phyloP scores from a whole-genome alignment of 1,140 invertebrate species.

The Tetragonula clypearis region DNA sequence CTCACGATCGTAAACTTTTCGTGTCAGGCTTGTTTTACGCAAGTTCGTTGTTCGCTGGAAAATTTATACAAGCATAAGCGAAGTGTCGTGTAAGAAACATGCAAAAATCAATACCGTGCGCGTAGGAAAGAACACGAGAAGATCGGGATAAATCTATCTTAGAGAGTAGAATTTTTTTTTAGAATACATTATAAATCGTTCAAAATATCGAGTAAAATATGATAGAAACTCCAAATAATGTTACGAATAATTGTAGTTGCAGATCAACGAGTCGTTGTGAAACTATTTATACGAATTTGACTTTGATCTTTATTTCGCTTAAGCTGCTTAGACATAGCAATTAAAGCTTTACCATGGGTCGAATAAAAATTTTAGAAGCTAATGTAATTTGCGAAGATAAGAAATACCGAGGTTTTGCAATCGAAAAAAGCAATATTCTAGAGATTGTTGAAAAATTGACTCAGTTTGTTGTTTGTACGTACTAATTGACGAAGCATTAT shows the following conservation, averaged over 20 bases:
- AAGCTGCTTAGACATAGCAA: neutral
- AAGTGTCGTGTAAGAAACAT: neutral
- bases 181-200: neutral
- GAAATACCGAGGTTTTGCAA: neutral
- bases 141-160: neutral
- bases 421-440: neutral
- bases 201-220: neutral
- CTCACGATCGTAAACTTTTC: conserved; percentile 3
- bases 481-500: neutral
- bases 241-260: neutral
- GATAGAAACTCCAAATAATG: neutral
- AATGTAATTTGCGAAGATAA: neutral
- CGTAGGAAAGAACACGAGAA: neutral
- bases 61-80: neutral
- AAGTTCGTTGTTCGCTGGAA: neutral
- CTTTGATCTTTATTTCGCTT: neutral
- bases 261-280: too few relatives aligned
- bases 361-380: neutral
- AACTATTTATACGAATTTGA: neutral
- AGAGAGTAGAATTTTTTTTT: neutral
- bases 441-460: neutral
- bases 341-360: neutral
- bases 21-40: conserved; percentile 9
- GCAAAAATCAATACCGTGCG: neutral
- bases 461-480: too few relatives aligned